Percentiles rank a stretch among this genome's conserved stretches.
These are phyloP conservation scores for Cabera pusaria DNA, from an alignment of 2,888 invertebrate species.

Conservation along the genomic window DNA sequence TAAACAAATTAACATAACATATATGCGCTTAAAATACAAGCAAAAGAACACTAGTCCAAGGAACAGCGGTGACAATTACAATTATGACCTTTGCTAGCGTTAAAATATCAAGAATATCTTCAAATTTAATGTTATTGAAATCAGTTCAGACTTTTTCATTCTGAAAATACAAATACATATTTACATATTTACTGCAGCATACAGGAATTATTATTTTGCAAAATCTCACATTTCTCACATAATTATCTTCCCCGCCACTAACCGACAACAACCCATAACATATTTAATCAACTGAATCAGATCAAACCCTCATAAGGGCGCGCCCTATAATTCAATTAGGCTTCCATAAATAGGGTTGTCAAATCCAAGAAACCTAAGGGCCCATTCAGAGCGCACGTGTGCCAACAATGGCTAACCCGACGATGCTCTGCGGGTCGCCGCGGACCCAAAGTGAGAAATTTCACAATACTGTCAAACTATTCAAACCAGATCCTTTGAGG, in stretches of 20 bases:
- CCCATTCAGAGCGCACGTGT: slow-evolving; percentile 75
- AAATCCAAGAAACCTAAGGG: slow-evolving; percentile 61
- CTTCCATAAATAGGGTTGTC: slow-evolving; percentile 71
- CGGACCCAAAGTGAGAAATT: slow-evolving; percentile 63
- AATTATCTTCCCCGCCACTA: slow-evolving; percentile 20
- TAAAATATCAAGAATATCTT: too few species aligned
- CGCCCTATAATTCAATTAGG: slow-evolving; percentile 77
- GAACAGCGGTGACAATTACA: too few species aligned
- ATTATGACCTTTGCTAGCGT: too few species aligned
- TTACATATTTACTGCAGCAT: too few species aligned
- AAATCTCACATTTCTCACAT: too few species aligned
- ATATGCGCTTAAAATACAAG: too few species aligned
- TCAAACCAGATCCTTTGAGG: slow-evolving; percentile 52
- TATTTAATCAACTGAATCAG: slow-evolving; percentile 54
- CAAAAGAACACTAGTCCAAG: too few species aligned
- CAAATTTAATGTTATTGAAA: too few species aligned
- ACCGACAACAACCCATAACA: slow-evolving; percentile 15
- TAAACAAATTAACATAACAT: too few species aligned
- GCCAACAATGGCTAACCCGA: slow-evolving; percentile 66
- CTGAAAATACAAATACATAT: too few species aligned
- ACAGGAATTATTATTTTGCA: too few species aligned
- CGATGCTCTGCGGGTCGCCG: slow-evolving; percentile 71
- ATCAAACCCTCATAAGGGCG: slow-evolving; percentile 54
- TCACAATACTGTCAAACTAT: slow-evolving; percentile 76
- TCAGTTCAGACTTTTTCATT: too few species aligned